Evolutionary conservation across 1,140 invertebrate species (phyloP).

Genomic region (Drosophila albomicans): DNA sequence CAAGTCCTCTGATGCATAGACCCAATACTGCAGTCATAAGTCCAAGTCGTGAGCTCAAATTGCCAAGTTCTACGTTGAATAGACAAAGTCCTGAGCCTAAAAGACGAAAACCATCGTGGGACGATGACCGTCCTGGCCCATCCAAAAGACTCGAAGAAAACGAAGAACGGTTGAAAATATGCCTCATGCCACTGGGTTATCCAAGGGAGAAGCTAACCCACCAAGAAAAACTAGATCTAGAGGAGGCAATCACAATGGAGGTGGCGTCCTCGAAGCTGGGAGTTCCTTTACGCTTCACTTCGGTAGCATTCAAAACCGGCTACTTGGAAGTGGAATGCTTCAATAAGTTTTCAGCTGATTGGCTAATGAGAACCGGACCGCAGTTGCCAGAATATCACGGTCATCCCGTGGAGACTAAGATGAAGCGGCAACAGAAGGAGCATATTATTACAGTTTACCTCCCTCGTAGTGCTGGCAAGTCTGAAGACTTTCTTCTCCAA

Average conservation of each 20-base stretch:
- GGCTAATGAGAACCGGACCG: background rate
- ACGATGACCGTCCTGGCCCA: background rate
- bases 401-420: background rate
- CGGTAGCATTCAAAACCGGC: background rate
- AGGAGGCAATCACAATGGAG: conserved; percentile 35
- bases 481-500: conserved; percentile 8
- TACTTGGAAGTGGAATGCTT: conserved; percentile 22
- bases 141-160: background rate
- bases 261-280: background rate
- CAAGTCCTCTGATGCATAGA: background rate
- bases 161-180: background rate
- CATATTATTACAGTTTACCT: background rate
- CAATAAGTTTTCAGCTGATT: conserved; percentile 1
- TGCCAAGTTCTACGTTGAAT: background rate
- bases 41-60: background rate
- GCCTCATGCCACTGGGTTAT: conserved; percentile 12
- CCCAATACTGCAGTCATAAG: background rate
- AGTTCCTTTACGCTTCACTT: conserved; percentile 16
- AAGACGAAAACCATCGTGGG: background rate
- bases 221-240: conserved; percentile 13
- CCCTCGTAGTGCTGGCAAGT: conserved; percentile 1
- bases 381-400: conserved; percentile 9
- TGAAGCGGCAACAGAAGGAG: background rate
- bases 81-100: background rate
- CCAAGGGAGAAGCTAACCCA: conserved; percentile 8